phyloP scores from a whole-genome alignment of 2,888 invertebrate genomes.

The Parnassius apollo region DNA sequence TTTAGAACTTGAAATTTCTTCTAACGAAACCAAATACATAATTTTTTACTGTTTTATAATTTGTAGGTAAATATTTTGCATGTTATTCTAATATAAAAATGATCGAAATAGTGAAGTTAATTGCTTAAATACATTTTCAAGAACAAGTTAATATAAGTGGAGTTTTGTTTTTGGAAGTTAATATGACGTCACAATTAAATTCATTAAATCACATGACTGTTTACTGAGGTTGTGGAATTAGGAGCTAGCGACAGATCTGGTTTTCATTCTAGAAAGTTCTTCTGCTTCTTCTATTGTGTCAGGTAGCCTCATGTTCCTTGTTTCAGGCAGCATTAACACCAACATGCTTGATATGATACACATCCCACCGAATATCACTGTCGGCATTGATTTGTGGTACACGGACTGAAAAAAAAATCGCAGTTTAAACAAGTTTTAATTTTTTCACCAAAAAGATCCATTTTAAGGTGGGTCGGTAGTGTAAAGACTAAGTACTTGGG shows the following conservation, averaged over 20 bases:
- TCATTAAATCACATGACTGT: neutral
- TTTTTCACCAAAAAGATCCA: neutral
- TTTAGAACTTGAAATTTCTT: too few species aligned
- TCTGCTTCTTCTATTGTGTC: conserved; percentile 87
- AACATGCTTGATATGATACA: conserved; percentile 82
- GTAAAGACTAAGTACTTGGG: too few species aligned
- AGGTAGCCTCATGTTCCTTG: conserved; percentile 82
- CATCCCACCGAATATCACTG: conserved; percentile 83
- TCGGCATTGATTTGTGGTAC: conserved; percentile 79
- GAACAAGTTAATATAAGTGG: neutral
- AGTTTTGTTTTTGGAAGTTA: neutral
- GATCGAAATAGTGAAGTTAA: neutral
- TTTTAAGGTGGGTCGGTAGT: too few species aligned
- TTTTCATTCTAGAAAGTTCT: conserved; percentile 61
- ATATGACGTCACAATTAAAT: neutral
- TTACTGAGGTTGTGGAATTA: neutral
- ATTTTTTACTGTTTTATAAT: neutral
- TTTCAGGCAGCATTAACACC: conserved; percentile 86
- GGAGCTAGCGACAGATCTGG: conserved; percentile 39
- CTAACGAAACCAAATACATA: too few species aligned
- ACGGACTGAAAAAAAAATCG: conserved; percentile 48
- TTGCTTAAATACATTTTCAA: neutral
- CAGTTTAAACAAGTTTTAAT: neutral
- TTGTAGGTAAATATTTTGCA: neutral
- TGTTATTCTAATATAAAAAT: neutral